Percentiles rank a stretch among this genome's conserved stretches.
These are phyloP conservation scores for Selenia dentaria DNA, from an alignment of 2,888 invertebrate species.

Conservation along the genomic window DNA sequence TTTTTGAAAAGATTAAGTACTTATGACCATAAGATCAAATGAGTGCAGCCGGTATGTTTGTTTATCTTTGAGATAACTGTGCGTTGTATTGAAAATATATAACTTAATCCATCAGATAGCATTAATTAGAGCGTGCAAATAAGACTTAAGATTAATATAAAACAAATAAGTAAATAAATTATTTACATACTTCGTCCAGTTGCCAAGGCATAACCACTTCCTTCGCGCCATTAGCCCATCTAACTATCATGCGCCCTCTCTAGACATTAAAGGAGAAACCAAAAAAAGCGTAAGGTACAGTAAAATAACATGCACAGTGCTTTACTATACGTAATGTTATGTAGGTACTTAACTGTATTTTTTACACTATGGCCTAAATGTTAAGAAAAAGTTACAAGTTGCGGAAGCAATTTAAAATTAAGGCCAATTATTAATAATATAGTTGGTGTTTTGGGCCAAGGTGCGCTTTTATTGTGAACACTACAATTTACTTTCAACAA, in stretches of 20 bases:
- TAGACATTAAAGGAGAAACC: conserved; percentile 66
- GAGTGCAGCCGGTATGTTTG: too few species aligned
- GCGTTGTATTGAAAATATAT: too few species aligned
- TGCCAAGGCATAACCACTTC: conserved; percentile 81
- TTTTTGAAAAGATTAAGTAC: too few species aligned
- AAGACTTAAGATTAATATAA: too few species aligned
- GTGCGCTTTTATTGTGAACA: not conserved
- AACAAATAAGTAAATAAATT: conserved; percentile 37
- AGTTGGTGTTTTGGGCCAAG: not conserved
- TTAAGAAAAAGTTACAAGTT: not conserved
- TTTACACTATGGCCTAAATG: conserved; percentile 1
- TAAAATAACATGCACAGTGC: conserved; percentile 66
- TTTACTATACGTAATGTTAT: conserved; percentile 15
- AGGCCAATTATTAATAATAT: too few species aligned
- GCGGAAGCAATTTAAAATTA: not conserved
- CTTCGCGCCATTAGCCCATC: conserved; percentile 79
- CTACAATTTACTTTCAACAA: conserved; percentile 14
- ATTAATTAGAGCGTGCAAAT: not conserved
- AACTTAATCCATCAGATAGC: too few species aligned
- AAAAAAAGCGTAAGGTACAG: conserved; percentile 70
- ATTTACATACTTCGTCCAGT: conserved; percentile 77
- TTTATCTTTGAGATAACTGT: too few species aligned
- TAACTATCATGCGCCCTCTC: conserved; percentile 83
- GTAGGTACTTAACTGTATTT: too few species aligned
- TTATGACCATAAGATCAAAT: too few species aligned